Percentiles rank a stretch among this genome's conserved stretches.
These are phyloP conservation scores for Aphelenchoides fujianensis DNA, from an alignment of 1,140 invertebrate species.

Conservation along the genomic window DNA sequence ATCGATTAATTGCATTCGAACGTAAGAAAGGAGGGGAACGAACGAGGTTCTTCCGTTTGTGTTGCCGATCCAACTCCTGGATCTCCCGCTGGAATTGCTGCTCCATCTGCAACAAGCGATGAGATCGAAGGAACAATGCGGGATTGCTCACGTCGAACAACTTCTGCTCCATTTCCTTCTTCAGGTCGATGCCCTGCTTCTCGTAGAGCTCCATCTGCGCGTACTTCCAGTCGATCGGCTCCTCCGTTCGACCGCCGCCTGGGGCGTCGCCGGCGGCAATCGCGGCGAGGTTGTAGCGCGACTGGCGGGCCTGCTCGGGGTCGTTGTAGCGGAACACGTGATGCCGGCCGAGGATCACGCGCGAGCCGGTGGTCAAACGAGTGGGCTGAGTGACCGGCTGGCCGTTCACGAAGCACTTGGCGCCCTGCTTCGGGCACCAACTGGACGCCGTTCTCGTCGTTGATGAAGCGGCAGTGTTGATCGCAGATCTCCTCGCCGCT, in stretches of 20 bases:
- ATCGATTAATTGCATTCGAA: constrained; percentile 48
- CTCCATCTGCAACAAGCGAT: too few relatives aligned
- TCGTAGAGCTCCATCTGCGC: constrained; percentile 93
- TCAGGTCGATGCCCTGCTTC: constrained; percentile 97
- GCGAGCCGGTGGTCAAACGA: constrained; percentile 84
- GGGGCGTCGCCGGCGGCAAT: constrained; percentile 18
- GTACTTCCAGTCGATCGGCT: constrained; percentile 95
- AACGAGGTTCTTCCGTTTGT: constrained; percentile 94
- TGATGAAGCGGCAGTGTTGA: constrained; percentile 93
- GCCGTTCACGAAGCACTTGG: constrained; percentile 92
- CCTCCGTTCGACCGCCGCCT: constrained; percentile 68
- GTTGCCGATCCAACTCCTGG: constrained; percentile 88
- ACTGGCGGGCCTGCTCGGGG: constrained; percentile 68
- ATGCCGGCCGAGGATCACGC: constrained; percentile 95
- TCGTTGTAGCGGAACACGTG: constrained; percentile 98
- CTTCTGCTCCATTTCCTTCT: constrained; percentile 94
- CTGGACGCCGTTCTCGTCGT: constrained; percentile 76
- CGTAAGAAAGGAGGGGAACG: background rate
- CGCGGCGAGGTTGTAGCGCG: constrained; percentile 55
- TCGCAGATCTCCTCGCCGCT: constrained; percentile 85
- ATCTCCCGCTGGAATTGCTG: constrained; percentile 95
- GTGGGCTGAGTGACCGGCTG: constrained; percentile 73
- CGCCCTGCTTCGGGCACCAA: constrained; percentile 78
- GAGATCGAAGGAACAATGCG: too few relatives aligned
- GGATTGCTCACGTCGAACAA: too few relatives aligned